Percentiles rank a stretch among this genome's conserved stretches.
Conservation (phyloP, 2,797 vertebrate species). For the Antrozous pallidus region DNA sequence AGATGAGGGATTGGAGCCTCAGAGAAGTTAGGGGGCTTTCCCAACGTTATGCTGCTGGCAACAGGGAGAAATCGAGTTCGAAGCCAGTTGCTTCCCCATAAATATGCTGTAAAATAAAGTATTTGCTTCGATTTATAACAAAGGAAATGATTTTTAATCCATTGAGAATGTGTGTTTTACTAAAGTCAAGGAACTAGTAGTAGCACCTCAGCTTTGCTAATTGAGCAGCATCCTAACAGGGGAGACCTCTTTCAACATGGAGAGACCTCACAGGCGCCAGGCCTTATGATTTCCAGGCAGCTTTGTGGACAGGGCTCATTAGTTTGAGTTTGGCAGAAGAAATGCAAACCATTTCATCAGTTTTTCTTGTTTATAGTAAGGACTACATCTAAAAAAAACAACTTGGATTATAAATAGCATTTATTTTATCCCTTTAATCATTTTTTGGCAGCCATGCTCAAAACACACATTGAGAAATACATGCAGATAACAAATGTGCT, state of each 20-base stretch:
- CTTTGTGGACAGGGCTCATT: not conserved
- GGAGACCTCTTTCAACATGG: not conserved
- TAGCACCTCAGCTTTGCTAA: not conserved
- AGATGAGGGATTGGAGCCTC: not conserved
- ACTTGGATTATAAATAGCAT: not conserved
- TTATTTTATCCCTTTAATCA: slow-evolving; percentile 23
- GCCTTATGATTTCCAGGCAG: not conserved
- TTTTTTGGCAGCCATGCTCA: not conserved
- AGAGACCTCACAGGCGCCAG: not conserved
- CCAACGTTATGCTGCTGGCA: not conserved
- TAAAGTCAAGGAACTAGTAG: not conserved
- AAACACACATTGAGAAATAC: not conserved
- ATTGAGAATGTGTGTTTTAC: not conserved
- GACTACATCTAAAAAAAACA: not conserved
- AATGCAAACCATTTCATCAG: slow-evolving; percentile 8
- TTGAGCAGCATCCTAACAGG: fast-evolving
- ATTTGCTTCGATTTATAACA: not conserved
- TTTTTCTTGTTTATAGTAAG: slow-evolving; percentile 41
- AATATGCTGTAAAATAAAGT: not conserved
- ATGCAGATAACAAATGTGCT: not conserved
- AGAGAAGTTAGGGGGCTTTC: not conserved
- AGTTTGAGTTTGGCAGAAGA: not conserved
- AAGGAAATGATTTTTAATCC: not conserved
- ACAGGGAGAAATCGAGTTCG: not conserved
- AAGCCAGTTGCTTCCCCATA: not conserved